Conservation (phyloP, 2,888 invertebrate species). For the Marasmarcha lunaedactyla region DNA sequence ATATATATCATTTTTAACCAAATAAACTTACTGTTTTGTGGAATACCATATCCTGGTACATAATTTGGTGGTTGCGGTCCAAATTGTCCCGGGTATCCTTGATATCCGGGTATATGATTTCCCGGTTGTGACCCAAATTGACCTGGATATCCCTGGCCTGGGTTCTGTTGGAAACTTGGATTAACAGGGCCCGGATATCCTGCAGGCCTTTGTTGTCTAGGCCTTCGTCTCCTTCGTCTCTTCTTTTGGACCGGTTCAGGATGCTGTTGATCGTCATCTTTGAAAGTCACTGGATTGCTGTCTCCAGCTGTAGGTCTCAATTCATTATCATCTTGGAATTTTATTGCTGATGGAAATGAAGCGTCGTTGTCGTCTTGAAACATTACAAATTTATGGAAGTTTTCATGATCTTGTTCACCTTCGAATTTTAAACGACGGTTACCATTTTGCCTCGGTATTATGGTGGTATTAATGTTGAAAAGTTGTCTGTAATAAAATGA, state of each 20-base stretch:
- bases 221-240: slow-evolving; percentile 28
- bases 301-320: slow-evolving; percentile 8
- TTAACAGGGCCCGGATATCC: slow-evolving; percentile 12
- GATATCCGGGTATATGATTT: neutral
- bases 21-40: neutral
- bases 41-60: neutral
- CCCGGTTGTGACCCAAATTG: no score
- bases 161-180: slow-evolving; percentile 15
- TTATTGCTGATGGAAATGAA: slow-evolving; percentile 2
- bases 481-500: no score
- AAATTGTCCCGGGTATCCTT: neutral
- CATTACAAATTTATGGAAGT: no score
- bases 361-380: no score
- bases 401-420: no score
- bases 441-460: no score
- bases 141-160: neutral
- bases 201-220: slow-evolving; percentile 16
- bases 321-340: slow-evolving; percentile 21
- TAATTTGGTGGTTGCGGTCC: no score
- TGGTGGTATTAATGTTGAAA: no score
- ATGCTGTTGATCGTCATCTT: neutral
- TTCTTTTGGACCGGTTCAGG: slow-evolving; percentile 16
- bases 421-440: no score
- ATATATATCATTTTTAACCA: neutral
- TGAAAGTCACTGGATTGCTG: neutral